Evolutionary conservation across 1,140 invertebrate genomes (phyloP).

Genomic region (Asbolus verrucosus): DNA sequence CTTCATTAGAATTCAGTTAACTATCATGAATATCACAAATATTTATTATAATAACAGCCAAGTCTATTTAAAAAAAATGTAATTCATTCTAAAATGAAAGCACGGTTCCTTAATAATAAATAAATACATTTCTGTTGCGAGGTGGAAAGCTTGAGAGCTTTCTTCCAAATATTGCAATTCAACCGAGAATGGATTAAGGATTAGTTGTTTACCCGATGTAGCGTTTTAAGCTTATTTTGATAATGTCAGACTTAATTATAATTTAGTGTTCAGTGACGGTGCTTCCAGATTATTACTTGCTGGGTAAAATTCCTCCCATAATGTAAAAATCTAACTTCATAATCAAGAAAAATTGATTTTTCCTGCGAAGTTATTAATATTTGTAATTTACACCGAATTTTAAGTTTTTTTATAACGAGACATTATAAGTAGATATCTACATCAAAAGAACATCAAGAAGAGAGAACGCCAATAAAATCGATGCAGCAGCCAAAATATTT

Average conservation of each 20-base stretch:
- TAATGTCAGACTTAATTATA: conserved; percentile 6
- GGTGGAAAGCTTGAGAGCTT: background rate
- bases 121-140: too few species aligned
- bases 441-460: background rate
- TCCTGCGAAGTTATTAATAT: conserved; percentile 7
- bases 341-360: conserved; percentile 14
- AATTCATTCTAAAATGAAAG: too few species aligned
- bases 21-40: too few species aligned
- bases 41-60: too few species aligned
- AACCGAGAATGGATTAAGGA: background rate
- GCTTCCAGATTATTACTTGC: conserved; percentile 13
- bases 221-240: conserved; percentile 19
- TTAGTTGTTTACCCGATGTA: background rate
- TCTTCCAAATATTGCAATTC: background rate
- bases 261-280: conserved; percentile 10
- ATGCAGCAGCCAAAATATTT: too few species aligned
- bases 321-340: background rate
- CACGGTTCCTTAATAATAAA: too few species aligned
- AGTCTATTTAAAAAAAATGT: too few species aligned
- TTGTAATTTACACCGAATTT: background rate
- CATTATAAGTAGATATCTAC: background rate
- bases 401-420: background rate
- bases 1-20: too few species aligned
- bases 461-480: too few species aligned
- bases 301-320: conserved; percentile 9